A percentile compares a stretch with the other conserved stretches of the same genome.
Evolutionary conservation across 2,113 vertebrate species (phyloP).

Genomic region (Pithys albifrons): DNA sequence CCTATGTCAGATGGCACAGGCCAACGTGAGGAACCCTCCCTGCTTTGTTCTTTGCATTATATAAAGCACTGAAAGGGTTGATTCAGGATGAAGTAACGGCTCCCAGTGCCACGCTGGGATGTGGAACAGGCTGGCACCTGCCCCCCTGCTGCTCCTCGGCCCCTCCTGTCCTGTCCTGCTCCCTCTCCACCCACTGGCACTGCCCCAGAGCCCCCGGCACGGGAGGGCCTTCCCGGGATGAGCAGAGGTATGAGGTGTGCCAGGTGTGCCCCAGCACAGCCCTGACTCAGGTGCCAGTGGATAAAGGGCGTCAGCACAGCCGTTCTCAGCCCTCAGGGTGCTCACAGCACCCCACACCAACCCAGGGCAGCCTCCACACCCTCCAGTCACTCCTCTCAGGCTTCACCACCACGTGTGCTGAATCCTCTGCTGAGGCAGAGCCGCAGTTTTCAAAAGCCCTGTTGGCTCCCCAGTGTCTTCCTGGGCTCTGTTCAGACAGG

Average conservation of each 20-base stretch:
- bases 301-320: background rate
- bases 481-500: background rate
- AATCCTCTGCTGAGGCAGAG: background rate
- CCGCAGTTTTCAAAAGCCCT: background rate
- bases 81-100: background rate
- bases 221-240: conserved; percentile 5
- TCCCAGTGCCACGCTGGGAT: background rate
- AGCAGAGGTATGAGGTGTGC: background rate
- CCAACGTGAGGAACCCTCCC: background rate
- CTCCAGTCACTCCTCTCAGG: background rate
- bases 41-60: background rate
- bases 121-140: conserved; percentile 50
- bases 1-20: background rate
- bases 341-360: background rate
- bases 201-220: background rate
- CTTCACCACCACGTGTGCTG: background rate
- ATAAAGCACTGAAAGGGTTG: background rate
- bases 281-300: background rate
- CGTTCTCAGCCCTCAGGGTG: background rate
- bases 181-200: conserved; percentile 11
- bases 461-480: background rate
- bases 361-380: background rate
- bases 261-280: background rate
- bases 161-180: background rate
- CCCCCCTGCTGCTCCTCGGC: background rate